Percentiles rank a stretch among this genome's conserved stretches.
Conservation (phyloP, 2,797 vertebrate species). For the Argyrosomus regius region DNA sequence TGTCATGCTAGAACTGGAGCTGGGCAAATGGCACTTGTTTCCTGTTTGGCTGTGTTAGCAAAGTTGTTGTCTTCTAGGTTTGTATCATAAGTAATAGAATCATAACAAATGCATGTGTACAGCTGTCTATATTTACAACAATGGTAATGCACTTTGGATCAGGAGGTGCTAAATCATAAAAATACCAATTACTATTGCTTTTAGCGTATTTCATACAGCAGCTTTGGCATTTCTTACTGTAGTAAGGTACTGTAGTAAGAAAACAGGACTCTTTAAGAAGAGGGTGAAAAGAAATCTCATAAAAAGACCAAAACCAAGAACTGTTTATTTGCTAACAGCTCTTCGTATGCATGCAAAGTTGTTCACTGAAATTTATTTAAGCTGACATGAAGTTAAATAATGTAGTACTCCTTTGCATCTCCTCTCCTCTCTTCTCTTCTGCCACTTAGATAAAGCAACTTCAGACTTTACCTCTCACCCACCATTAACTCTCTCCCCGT, state of each 20-base stretch:
- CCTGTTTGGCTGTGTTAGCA: no score
- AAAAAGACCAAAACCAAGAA: neutral
- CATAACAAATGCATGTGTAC: no score
- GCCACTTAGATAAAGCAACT: slow-evolving; percentile 8
- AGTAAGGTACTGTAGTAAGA: neutral
- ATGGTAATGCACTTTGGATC: no score
- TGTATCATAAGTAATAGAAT: no score
- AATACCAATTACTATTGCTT: no score
- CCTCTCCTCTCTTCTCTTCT: neutral
- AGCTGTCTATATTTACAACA: no score
- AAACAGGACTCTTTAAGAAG: neutral
- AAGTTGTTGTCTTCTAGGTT: no score
- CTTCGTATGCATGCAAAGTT: neutral
- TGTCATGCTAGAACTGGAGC: no score
- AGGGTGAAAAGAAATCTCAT: neutral
- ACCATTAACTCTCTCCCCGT: neutral
- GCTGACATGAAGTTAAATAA: neutral
- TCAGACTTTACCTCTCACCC: neutral
- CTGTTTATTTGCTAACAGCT: neutral
- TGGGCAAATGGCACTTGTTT: no score
- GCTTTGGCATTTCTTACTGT: neutral
- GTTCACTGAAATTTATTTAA: neutral
- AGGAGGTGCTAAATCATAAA: no score
- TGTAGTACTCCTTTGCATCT: neutral
- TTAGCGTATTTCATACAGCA: neutral